Percentiles rank a stretch among this genome's conserved stretches.
Evolutionary conservation across 2,113 vertebrate genomes (phyloP).

Genomic region (Eurypyga helias): DNA sequence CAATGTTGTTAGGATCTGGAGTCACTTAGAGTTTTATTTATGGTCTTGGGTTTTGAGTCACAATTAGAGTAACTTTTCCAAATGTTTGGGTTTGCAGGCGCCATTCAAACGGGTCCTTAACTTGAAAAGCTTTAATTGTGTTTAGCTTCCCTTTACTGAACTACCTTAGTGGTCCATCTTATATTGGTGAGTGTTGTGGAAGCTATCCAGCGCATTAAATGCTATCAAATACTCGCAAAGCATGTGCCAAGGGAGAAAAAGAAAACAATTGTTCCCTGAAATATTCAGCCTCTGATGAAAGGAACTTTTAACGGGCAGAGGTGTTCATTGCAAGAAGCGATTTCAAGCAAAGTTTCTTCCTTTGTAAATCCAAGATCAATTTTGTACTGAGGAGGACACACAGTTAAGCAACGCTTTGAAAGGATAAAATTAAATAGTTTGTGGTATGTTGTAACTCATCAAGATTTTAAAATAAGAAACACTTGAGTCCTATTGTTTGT

Average conservation of each 20-base stretch:
- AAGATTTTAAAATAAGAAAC: conserved; percentile 55
- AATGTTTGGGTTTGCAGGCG: conserved; percentile 48
- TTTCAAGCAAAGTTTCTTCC: neutral
- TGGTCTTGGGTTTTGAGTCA: conserved; percentile 59
- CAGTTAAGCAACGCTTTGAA: neutral
- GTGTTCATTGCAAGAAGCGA: neutral
- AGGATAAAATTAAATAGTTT: neutral
- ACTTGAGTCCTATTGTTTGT: conserved; percentile 34
- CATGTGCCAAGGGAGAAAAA: neutral
- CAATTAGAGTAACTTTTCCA: conserved; percentile 59
- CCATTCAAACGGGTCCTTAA: conserved; percentile 32
- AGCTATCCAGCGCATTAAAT: neutral
- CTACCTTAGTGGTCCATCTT: conserved; percentile 35
- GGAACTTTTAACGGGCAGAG: neutral
- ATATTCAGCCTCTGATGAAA: neutral
- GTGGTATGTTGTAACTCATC: conserved; percentile 17
- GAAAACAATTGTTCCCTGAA: neutral
- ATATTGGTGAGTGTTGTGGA: neutral
- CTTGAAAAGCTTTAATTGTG: conserved; percentile 19
- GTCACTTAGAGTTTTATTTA: conserved; percentile 63
- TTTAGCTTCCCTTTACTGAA: neutral
- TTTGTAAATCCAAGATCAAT: neutral
- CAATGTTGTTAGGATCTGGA: conserved; percentile 34
- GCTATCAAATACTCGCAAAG: neutral
- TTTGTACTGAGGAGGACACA: neutral